Evolutionary conservation across 2,797 vertebrate species (phyloP).

Genomic region (Clamator glandarius): DNA sequence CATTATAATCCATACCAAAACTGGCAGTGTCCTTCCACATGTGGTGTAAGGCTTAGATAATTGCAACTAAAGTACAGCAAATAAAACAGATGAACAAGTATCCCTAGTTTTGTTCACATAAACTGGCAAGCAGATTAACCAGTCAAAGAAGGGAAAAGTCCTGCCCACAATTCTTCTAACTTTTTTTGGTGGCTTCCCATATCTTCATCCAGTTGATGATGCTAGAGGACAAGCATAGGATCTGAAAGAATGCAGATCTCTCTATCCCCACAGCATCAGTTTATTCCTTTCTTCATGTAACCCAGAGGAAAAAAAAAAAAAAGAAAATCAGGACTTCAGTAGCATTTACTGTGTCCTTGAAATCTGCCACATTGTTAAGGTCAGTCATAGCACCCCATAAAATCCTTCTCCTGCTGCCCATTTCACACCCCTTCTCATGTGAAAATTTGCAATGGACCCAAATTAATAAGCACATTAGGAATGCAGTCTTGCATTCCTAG

Average conservation of each 20-base stretch:
- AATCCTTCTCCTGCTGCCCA: background rate
- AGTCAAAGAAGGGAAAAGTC: background rate
- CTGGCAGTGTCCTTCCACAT: background rate
- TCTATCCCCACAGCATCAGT: background rate
- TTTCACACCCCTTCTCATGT: background rate
- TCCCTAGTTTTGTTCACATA: background rate
- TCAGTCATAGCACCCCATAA: fast-evolving
- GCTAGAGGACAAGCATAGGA: background rate
- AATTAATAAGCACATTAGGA: fast-evolving
- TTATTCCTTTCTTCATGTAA: background rate
- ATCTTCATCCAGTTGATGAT: background rate
- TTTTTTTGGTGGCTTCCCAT: background rate
- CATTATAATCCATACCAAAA: slow-evolving; percentile 25
- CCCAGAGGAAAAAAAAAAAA: background rate
- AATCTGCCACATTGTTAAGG: background rate
- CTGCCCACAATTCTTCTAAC: background rate
- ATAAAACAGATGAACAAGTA: slow-evolving; percentile 33
- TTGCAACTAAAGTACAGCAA: slow-evolving; percentile 15
- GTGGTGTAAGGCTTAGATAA: slow-evolving; percentile 25
- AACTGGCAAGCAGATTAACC: background rate
- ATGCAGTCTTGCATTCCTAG: fast-evolving
- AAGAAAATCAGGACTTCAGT: background rate
- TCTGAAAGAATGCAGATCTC: background rate
- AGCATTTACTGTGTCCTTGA: background rate
- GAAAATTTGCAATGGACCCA: background rate